Evolutionary conservation across 2,797 vertebrate species (phyloP), one percentile per base, ranked within the genome.

Genomic region (Epinephelus awoara): DNA sequence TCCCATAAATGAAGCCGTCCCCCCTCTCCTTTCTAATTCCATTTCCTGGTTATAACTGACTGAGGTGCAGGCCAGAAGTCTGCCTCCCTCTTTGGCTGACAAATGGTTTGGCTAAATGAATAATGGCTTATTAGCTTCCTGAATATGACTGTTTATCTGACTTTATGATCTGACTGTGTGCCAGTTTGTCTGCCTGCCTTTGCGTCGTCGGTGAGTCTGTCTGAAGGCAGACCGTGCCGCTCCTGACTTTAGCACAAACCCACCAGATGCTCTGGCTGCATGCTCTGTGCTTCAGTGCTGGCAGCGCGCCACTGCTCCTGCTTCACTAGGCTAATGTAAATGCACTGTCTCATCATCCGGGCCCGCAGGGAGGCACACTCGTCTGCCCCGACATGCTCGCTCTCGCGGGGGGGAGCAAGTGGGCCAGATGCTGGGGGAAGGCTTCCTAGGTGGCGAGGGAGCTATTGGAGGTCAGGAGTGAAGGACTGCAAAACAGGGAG

Each of bases 91-190:
- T 88, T 74, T 79, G 89, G 89, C 88, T 72, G 83, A 75, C 50
- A 70, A 85, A 81, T 67, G 29, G 10, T 84, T 90, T 88, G 91
- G 87, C 89, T 76, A 77, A 71, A 79, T 81, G 68, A 86, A 82
- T 90, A 88, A 92, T 85, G 82, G 83, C 82, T 89, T 88, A 92
- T 94, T 92, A 91, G 83, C 83, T 89, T 58, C 67, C 82, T 75
- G 76, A 88, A 90, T 89, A 79, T 81, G 82, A 91, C 87, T 92
- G 91, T 92, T 91, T 93, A 90, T 92, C 88, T 89, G 89, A 89
- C 87, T 92, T 91, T 88, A 85, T 91, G 85, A 91, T 90, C 85
- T 87, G 92, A 87, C 67, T 49, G 64, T 8, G 86, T 83, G 89
- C 86, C 85, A 80, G 87, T 83, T 78, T 67, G 79, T 75, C 71